Evolutionary conservation across 2,113 vertebrate genomes (phyloP).

Genomic region (Azemiops feae): DNA sequence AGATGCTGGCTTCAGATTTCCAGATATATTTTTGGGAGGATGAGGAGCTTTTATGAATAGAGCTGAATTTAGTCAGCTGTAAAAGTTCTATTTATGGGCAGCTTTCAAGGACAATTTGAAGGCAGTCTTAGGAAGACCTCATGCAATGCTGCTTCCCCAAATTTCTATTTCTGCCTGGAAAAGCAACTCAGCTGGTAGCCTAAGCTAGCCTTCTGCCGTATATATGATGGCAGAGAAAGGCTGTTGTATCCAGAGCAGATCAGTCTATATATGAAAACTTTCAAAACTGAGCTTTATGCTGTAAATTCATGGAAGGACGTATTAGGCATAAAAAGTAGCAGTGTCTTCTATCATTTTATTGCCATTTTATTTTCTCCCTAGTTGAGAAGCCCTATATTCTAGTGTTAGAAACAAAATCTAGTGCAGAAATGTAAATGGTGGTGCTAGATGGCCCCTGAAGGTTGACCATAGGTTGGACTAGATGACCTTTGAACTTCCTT

Average conservation of each 20-base stretch:
- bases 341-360: neutral
- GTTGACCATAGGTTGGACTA: neutral
- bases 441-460: neutral
- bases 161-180: neutral
- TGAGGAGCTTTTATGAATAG: constrained; percentile 1
- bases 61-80: constrained; percentile 10
- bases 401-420: neutral
- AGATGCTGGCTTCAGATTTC: neutral
- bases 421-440: neutral
- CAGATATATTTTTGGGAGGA: neutral
- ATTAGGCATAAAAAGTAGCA: neutral
- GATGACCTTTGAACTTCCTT: neutral
- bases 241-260: neutral
- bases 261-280: neutral
- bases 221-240: neutral
- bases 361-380: neutral
- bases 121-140: neutral
- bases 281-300: no score
- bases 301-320: neutral
- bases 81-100: constrained; percentile 15
- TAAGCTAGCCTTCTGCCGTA: neutral
- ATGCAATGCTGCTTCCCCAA: neutral
- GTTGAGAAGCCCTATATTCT: neutral
- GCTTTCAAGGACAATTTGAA: constrained; percentile 26
- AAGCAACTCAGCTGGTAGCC: neutral